phyloP scores from a whole-genome alignment of 2,888 invertebrate species.

The Scaeva pyrastri region DNA sequence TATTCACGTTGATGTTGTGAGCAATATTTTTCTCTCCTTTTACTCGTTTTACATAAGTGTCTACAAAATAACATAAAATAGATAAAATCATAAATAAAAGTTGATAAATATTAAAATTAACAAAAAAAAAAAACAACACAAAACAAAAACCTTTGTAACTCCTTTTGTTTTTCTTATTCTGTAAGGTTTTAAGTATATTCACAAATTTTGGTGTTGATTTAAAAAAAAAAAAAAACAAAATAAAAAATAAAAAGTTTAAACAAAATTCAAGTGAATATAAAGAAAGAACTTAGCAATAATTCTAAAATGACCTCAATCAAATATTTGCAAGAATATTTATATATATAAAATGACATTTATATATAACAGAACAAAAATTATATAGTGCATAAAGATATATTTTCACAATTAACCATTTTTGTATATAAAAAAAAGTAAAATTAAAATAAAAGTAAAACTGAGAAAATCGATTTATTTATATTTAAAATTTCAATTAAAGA shows the following conservation, averaged over 20 bases:
- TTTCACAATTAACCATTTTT: conserved; percentile 77
- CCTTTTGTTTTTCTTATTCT: conserved; percentile 26
- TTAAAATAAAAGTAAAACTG: conserved; percentile 32
- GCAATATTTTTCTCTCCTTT: conserved; percentile 79
- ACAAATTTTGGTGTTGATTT: conserved; percentile 57
- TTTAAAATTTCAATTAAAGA: conserved; percentile 55
- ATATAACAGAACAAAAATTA: conserved; percentile 60
- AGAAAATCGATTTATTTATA: conserved; percentile 63
- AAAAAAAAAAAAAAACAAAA: no score
- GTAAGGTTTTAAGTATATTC: conserved; percentile 51
- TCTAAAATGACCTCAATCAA: conserved; percentile 84
- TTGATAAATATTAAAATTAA: conserved; percentile 73
- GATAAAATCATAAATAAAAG: conserved; percentile 74
- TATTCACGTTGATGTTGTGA: conserved; percentile 84
- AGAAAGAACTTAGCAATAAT: conserved; percentile 82
- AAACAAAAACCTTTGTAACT: conserved; percentile 68
- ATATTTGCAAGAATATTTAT: conserved; percentile 79
- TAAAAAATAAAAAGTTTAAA: background rate
- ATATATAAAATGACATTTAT: conserved; percentile 76
- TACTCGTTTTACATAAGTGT: conserved; percentile 77
- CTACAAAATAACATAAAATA: conserved; percentile 70
- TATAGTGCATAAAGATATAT: conserved; percentile 63
- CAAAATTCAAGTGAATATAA: conserved; percentile 62
- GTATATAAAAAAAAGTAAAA: conserved; percentile 64
- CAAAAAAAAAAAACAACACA: no score